Base-by-base conservation (phyloP, 2,113 vertebrate genomes). In the Stomatorhinus ivindoensis region DNA sequence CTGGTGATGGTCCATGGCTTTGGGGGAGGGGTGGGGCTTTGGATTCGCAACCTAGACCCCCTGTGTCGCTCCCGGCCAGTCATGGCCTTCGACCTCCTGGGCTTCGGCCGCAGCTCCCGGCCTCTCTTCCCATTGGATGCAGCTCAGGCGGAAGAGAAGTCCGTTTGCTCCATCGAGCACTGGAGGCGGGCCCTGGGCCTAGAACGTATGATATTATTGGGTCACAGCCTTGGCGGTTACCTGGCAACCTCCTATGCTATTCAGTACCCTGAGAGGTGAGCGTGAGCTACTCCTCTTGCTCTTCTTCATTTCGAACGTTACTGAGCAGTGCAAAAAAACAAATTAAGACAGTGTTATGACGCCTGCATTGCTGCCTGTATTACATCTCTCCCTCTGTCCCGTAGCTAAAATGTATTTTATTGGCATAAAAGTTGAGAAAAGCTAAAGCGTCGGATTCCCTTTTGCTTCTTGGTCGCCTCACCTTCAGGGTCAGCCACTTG, bases 1-100 rank as follows among this genome's bases (percentile, higher is more conserved):
- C 92, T 98, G 89, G 97, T 98, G 91, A 97, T 98, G 97, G 96
- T 98, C 51, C 97, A 98, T 1, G 97, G 97, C 39, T 98, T 98
- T 48, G 97, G 97, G 82, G 97, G 97, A 2, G 97, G 97, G 0
- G 96, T 98, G 1, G 97, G 97, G 3, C 95, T 98, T 73, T 98
- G 97, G 97, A 95, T 98, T 92, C 95, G 96, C 90, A 98, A 98
- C 91, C 92, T 98, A 91, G 97, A 98, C 46, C 61, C 93, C 0
- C 94, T 98, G 90, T 96, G 97, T 69, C 76, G 89, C 21, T 95
- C 93, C 0, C 94, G 97, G 86, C 92, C 95, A 0, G 92, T 97
- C 82, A 93, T 95, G 5, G 95, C 96, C 73, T 97, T 98, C 2
- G 97, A 98, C 92, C 96, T 98, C 89, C 95, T 98, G 39, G 97